These are phyloP conservation scores for Antedon mediterranea DNA, from an alignment of 53 echinoderm and acorn worm genomes.

Conservation along the genomic window DNA sequence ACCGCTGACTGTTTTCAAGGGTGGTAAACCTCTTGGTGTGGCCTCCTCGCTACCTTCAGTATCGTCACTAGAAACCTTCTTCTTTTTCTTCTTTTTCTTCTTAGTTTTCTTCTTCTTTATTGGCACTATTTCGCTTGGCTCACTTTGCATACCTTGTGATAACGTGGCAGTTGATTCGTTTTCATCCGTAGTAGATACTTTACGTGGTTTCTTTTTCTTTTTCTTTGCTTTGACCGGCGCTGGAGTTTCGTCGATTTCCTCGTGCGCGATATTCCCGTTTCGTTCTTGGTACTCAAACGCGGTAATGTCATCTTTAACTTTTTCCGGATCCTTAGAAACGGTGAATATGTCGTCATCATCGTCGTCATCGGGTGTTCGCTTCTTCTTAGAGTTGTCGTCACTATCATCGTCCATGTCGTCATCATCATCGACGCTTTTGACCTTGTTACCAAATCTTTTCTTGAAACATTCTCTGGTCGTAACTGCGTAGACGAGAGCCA, in stretches of 20 bases:
- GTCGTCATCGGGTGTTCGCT: background rate
- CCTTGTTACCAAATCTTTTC: background rate
- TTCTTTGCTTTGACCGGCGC: background rate
- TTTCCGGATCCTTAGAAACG: background rate
- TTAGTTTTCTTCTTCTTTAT: background rate
- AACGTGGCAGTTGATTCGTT: no score
- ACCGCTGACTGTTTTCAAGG: background rate
- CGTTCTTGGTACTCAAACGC: background rate
- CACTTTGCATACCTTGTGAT: no score
- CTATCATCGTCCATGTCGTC: background rate
- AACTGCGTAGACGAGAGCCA: background rate
- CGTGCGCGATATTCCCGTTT: background rate
- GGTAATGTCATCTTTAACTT: background rate
- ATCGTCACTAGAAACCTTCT: background rate
- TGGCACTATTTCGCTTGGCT: no score
- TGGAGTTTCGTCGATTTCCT: background rate
- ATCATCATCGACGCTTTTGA: background rate
- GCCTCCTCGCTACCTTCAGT: background rate
- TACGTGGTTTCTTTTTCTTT: background rate
- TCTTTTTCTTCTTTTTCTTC: background rate
- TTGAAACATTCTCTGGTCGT: background rate
- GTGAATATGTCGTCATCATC: background rate
- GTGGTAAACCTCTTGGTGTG: background rate
- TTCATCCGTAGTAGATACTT: background rate
- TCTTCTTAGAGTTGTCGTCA: no score